Evolutionary conservation across 1,140 invertebrate genomes (phyloP), one percentile per base, ranked within the genome.

Genomic region (Monomorium pharaonis): DNA sequence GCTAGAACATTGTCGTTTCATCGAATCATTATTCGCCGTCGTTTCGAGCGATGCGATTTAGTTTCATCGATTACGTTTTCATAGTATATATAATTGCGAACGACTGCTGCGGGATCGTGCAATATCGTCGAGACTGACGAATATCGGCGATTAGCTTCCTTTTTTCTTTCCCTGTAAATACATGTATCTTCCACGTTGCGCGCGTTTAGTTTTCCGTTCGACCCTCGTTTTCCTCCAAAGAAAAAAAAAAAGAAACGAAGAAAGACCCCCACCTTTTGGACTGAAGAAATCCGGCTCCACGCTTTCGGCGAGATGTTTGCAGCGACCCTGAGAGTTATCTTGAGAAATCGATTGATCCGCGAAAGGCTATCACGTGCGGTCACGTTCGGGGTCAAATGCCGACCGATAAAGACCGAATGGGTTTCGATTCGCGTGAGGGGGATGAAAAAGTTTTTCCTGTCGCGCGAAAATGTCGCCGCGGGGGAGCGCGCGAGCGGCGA

Each of bases 1-100:
- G 81, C 90, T 93, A 92, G 92, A 90, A 77, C 78, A 89, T 91
- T 89, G 91, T 93, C 92, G 91, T 92, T 91, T 91, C 86, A 91
- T 88, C 89, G 92, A 90, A 89, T 87, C 85, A 91, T 89, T 92
- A 92, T 89, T 84, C 91, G 92, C 87, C 62, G 85, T 74, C 81
- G 87, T 87, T 83, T 58, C 14, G 14, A 44, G 51, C 78, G 56
- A 54, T 76, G 54, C 60, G 33, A 84, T 83, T 89, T 87, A 85
- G 63, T 89, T 91, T 72, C 62, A 81, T 84, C 84, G 49, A 88
- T 88, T 92, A 91, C 62, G 91, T 92, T 92, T 92, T 91, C 85
- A 90, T 92, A 90, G 87, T 92, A 90, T 63, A 58, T 88, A 63
- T 89, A 90, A 91, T 74, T 83, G 76, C 81, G 75, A 87, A 80